Evolutionary conservation across 2,113 vertebrate genomes (phyloP).

Genomic region (Fulica atra): DNA sequence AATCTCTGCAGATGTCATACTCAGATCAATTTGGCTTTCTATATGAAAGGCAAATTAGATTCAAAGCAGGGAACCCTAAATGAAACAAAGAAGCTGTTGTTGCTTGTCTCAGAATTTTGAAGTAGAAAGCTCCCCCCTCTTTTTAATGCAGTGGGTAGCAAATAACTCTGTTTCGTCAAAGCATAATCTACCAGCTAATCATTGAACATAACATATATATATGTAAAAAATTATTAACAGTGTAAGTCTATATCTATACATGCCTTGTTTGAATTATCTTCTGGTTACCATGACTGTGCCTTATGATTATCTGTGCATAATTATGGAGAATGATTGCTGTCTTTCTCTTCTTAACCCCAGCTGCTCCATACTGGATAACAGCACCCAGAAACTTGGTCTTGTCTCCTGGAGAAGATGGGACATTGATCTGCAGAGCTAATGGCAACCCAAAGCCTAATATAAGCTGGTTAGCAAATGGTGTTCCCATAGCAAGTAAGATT

Average conservation of each 20-base stretch:
- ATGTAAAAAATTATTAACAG: neutral
- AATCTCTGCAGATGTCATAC: neutral
- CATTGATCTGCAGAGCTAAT: conserved; percentile 88
- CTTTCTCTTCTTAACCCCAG: conserved; percentile 70
- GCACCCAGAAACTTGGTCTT: conserved; percentile 89
- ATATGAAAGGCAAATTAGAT: neutral
- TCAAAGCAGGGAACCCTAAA: neutral
- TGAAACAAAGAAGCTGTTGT: neutral
- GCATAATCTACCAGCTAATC: neutral
- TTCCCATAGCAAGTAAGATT: conserved; percentile 89
- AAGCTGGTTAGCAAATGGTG: conserved; percentile 89
- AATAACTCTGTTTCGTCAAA: neutral
- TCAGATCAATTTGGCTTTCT: neutral
- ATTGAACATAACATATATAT: neutral
- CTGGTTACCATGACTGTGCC: neutral
- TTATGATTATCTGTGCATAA: neutral
- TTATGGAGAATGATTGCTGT: neutral
- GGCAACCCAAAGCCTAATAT: conserved; percentile 91
- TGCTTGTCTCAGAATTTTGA: neutral
- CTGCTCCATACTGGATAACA: conserved; percentile 94
- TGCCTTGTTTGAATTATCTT: neutral
- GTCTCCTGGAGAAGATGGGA: conserved; percentile 89
- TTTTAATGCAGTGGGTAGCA: neutral
- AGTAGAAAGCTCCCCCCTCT: too few species aligned
- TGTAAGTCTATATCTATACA: neutral